Percentiles rank a stretch among this genome's conserved stretches.
These are phyloP conservation scores for Ranitomeya variabilis DNA, from an alignment of 2,113 vertebrate species.

Conservation along the genomic window DNA sequence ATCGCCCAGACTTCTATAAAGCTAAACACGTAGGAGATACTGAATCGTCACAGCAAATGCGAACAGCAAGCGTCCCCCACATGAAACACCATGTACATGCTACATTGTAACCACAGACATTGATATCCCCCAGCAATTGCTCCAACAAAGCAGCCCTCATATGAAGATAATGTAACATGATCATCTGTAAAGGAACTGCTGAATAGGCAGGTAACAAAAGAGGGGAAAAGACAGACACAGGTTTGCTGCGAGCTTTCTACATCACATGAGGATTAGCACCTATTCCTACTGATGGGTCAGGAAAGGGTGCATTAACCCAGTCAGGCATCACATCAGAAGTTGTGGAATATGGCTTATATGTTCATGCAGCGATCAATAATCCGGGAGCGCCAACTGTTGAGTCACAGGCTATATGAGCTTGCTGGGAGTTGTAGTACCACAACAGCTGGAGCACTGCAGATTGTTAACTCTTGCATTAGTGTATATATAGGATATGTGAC, in stretches of 20 bases:
- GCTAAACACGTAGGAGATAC: not conserved
- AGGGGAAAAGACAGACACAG: not conserved
- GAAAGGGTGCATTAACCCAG: too few species aligned
- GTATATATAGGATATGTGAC: too few species aligned
- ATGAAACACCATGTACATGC: not conserved
- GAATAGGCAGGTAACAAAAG: not conserved
- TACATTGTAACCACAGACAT: not conserved
- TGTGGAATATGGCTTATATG: too few species aligned
- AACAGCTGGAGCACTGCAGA: too few species aligned
- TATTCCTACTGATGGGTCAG: not conserved
- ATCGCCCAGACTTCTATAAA: not conserved
- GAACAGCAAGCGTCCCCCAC: not conserved
- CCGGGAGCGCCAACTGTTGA: too few species aligned
- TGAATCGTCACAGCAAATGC: not conserved
- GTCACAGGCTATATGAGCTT: too few species aligned
- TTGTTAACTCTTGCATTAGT: too few species aligned
- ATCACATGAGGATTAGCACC: not conserved
- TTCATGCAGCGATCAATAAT: too few species aligned
- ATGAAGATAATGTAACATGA: not conserved
- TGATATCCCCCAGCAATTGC: not conserved
- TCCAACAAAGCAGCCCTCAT: not conserved
- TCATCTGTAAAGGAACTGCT: not conserved
- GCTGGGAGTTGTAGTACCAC: too few species aligned
- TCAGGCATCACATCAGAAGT: too few species aligned
- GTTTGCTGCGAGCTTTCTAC: not conserved